Evolutionary conservation across 2,113 vertebrate species (phyloP).

Genomic region (Poicephalus gulielmi): DNA sequence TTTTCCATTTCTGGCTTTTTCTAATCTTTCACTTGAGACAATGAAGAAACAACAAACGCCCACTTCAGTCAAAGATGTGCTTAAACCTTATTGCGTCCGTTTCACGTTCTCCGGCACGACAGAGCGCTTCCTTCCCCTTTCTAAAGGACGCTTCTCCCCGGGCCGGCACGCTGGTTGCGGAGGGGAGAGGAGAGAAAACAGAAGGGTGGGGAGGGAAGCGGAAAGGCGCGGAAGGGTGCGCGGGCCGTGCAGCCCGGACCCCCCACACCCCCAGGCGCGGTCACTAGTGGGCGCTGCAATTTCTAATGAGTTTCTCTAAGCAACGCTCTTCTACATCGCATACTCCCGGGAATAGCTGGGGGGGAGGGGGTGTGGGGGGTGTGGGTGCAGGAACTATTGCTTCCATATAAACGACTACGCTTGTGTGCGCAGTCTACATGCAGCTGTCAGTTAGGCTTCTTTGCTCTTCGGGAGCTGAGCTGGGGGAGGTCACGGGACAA

Average conservation of each 20-base stretch:
- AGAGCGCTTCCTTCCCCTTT: neutral
- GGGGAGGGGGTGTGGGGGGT: neutral
- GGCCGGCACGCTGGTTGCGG: neutral
- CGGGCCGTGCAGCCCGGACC: neutral
- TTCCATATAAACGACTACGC: rapidly evolving
- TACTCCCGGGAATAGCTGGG: rapidly evolving
- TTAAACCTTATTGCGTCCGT: neutral
- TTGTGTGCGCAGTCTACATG: neutral
- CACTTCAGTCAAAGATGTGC: neutral
- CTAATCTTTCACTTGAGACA: neutral
- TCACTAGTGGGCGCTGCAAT: slow-evolving; percentile 32
- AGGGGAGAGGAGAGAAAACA: neutral
- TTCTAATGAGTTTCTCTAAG: neutral
- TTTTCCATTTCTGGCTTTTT: neutral
- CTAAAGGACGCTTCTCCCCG: rapidly evolving
- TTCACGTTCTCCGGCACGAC: neutral
- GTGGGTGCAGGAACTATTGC: neutral
- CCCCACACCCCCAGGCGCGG: neutral
- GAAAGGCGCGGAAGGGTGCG: neutral
- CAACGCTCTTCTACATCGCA: rapidly evolving
- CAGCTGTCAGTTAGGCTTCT: slow-evolving; percentile 16
- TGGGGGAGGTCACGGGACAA: slow-evolving; percentile 64
- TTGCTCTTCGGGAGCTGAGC: slow-evolving; percentile 47
- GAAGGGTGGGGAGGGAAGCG: neutral
- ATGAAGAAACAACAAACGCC: neutral